Base-by-base conservation (phyloP, 1,140 invertebrate genomes). In the Agrypnia vestita region DNA sequence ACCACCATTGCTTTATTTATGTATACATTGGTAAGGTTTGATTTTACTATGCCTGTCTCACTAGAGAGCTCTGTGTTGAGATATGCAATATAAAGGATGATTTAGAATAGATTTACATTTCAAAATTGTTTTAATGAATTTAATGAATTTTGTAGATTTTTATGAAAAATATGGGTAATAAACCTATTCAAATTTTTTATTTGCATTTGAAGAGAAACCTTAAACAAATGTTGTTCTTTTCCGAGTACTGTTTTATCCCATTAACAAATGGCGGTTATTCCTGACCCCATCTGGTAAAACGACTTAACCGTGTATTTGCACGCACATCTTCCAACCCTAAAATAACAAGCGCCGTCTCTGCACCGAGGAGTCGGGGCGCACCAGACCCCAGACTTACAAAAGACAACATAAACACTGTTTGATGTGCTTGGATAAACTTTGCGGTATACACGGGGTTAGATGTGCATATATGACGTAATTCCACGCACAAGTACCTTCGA, bases 331-430 rank as follows among this genome's bases (percentile, higher is more conserved):
- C 51, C 59, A 78, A 78, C 76, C 76, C 49, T 78, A 78, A 78
- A 78, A 78, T 46, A 78, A 78, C 64, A 76, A 47, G 13, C 13
- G 51, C 21, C 19, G 61, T 61, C 49, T 73, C 56, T 59, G 19
- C 21, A 19, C 17, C 12, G 15, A 46, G 15, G 43, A 13, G 35
- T 3, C 11, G 76, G 76, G 61, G 21, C 25, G 13, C n/a, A 9
- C 6, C 12, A 35, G 21, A 51, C 76, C 76, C 76, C 61, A 56
- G 61, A 53, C 59, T 35, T 19, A 72, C 49, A 69, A 69, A 78
- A 72, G 69, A 61, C 67, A 73, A 62, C 67, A 73, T 79, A 79
- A 79, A 79, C 77, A 79, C 43, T 79, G 77, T 73, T 79, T 79
- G 77, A 79, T 79, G 71, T 72, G 69, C 53, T 53, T 12, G 25